Evolutionary conservation across 2,797 vertebrate species (phyloP).

Genomic region (Aselliscus stoliczkanus): DNA sequence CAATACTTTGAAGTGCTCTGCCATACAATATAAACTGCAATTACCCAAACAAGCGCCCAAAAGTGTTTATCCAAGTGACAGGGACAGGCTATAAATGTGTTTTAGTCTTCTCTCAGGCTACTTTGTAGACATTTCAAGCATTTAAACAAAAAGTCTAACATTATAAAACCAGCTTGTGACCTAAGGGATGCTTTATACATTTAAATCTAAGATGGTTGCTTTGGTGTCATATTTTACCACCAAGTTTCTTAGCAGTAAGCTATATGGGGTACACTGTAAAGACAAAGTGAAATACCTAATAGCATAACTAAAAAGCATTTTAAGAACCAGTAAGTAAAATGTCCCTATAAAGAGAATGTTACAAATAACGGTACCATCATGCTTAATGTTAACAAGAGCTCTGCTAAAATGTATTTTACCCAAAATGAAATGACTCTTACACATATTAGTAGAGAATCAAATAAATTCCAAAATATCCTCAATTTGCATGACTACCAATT

Average conservation of each 20-base stretch:
- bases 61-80: neutral
- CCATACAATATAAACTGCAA: neutral
- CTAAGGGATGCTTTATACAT: neutral
- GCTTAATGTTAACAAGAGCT: neutral
- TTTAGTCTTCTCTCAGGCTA: neutral
- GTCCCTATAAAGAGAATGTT: neutral
- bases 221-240: neutral
- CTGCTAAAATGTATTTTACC: conserved; percentile 32
- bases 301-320: conserved; percentile 26
- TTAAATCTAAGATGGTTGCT: neutral
- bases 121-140: neutral
- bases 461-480: neutral
- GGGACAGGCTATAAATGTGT: neutral
- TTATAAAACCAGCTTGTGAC: neutral
- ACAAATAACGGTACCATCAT: neutral
- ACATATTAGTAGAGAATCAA: neutral
- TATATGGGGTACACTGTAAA: neutral
- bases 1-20: neutral
- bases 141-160: conserved; percentile 1
- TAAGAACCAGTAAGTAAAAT: conserved; percentile 8
- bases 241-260: neutral
- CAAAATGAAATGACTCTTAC: conserved; percentile 7
- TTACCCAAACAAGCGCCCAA: neutral
- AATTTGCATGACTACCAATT: neutral
- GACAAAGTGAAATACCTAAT: conserved; percentile 24